Base-by-base conservation (phyloP, 1,140 invertebrate species). In the Subanguina moxae region DNA sequence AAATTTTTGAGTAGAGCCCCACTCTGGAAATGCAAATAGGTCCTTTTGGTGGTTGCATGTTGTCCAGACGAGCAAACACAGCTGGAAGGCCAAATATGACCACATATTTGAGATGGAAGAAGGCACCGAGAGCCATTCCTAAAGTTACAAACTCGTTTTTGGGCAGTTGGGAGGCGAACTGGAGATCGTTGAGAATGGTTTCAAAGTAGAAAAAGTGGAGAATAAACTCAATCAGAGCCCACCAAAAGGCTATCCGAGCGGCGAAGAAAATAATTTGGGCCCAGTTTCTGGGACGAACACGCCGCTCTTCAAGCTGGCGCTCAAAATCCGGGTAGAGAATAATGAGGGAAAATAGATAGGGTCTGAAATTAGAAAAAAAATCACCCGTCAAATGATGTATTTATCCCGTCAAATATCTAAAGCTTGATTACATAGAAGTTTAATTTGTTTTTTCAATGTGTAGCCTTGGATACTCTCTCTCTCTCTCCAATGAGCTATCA, bases 151-250 rank as follows among this genome's bases (percentile, higher is more conserved):
- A 82, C 52, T 80, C 67, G 64, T 83, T 66, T 64, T 82, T 82
- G 0, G 81, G 75, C 7, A 82, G 62, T n/a, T 65, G 58, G 45
- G 43, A 71, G 13, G 69, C 48, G 64, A 78, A 80, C 17, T 69
- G 30, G n/a, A 38, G 23, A 46, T 82, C 78, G 23, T 67, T 68
- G 1, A 78, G 45, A 38, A 82, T 83, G 13, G 71, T 62, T 46
- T 78, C 77, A 67, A 78, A 82, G 68, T 83, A 83, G n/a, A 83
- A 65, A 57, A 82, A 82, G 56, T 83, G 67, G 28, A 82, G 62
- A 1, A 70, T 70, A 0, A 75, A 57, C 46, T 82, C 79, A 61
- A 78, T 67, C 17, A 76, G 9, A 19, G 27, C 21, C 75, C 75
- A 82, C 81, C 81, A 82, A 67, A 82, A 82, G 1, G 71, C 64